Base-by-base conservation (phyloP, 2,888 invertebrate species). In the Rambutsinella grinnellia region DNA sequence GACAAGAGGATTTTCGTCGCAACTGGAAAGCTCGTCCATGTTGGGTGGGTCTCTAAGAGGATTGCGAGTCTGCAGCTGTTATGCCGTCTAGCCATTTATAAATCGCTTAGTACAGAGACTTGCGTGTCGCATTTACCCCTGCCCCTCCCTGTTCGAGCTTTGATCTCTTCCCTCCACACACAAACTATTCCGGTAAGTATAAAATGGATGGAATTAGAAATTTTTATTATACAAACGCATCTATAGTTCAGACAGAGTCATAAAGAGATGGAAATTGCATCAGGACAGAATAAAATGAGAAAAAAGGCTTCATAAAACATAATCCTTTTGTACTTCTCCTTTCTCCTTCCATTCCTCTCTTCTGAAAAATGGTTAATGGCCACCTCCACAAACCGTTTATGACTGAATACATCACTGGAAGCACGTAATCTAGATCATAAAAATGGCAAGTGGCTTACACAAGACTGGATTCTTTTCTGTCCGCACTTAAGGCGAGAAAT, bases 1-100 rank as follows among this genome's bases (percentile, higher is more conserved):
- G 99, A 98, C 86, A 93, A 95, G 83, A 90, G 99, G 27, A 89
- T 99, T 82, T 98, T 99, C 87, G 92, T 99, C 78, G 95, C 95
- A 3, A 94, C 94, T 2, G 98, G 98, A 15, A 93, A 94, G 57
- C 85, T 80, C 24, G 92, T 95, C 84, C 96, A 96, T 87, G 95
- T 96, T 79, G 97, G 97, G 53, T 95, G 97, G 91, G 94, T 99
- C 66, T 95, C 94, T 85, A 90, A 95, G 79, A 91, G 94, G 69
- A 94, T 97, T 80, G 95, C 96, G 63, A 94, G 96, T 65, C 89
- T 98, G 83, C 97, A 97, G 87, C 89, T 96, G 84, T 89, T 98
- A 83, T 95, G 96, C 85, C 91, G 96, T 65, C 90, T 97, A 17
- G 86, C 87, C 62, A 86, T 89, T 58, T 93, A 94, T 85, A 91